Evolutionary conservation across 2,113 vertebrate genomes (phyloP).

Genomic region (Collichthys lucidus): DNA sequence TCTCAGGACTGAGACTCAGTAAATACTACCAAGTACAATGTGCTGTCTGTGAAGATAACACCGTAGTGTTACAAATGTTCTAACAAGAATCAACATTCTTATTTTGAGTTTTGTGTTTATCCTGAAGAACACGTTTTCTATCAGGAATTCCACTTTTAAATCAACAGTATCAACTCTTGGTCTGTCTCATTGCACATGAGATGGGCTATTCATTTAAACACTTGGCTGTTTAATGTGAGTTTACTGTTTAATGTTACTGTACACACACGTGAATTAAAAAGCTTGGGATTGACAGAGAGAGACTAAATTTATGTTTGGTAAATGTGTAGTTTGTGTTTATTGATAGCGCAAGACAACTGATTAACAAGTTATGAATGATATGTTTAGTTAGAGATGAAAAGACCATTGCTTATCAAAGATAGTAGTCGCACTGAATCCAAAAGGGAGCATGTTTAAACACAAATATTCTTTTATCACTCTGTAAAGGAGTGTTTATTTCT

Average conservation of each 20-base stretch:
- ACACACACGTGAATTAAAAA: background rate
- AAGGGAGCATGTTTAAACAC: background rate
- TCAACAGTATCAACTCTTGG: background rate
- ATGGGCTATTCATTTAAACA: background rate
- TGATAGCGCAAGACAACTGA: too few relatives aligned
- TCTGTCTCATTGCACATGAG: background rate
- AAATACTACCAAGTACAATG: background rate
- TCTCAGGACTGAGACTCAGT: background rate
- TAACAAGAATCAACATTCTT: background rate
- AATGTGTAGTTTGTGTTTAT: too few relatives aligned
- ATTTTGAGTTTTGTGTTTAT: background rate
- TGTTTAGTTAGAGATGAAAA: too few relatives aligned
- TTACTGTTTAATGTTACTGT: background rate
- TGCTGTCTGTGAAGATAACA: background rate
- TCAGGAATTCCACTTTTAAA: background rate
- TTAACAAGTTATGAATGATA: too few relatives aligned
- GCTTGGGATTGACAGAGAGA: too few relatives aligned
- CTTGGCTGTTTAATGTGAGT: background rate
- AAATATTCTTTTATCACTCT: background rate
- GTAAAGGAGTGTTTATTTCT: background rate
- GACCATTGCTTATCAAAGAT: too few relatives aligned
- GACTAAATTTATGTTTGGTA: too few relatives aligned
- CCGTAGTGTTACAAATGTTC: background rate
- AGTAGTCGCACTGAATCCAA: too few relatives aligned
- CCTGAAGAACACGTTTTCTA: background rate